phyloP scores from a whole-genome alignment of 1,140 invertebrate species.

The Diorhabda sublineata region DNA sequence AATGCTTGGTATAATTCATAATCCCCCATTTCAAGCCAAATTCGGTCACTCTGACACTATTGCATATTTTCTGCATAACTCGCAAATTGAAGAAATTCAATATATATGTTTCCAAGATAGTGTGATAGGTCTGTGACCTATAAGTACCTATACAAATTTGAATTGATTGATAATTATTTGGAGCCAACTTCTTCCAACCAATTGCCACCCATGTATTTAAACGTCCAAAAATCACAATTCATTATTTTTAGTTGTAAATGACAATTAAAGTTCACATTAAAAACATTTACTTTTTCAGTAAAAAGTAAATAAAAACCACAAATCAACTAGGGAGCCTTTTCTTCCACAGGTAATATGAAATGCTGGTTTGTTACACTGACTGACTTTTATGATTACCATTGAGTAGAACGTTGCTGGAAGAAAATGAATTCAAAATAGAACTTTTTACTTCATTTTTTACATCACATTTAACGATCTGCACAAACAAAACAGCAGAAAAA shows the following conservation, averaged over 20 bases:
- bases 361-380: neutral
- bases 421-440: neutral
- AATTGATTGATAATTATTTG: no score
- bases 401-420: neutral
- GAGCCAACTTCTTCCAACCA: no score
- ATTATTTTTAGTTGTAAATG: neutral
- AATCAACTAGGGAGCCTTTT: neutral
- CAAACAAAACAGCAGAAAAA: constrained; percentile 15
- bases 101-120: no score
- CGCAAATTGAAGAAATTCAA: no score
- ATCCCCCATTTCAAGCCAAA: constrained; percentile 36
- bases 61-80: constrained; percentile 25
- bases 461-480: neutral
- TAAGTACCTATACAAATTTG: no score
- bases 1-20: constrained; percentile 37
- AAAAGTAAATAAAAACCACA: neutral
- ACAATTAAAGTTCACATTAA: neutral
- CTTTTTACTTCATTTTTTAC: constrained; percentile 3
- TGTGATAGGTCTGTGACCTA: no score
- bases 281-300: neutral
- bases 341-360: no score
- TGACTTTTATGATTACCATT: neutral
- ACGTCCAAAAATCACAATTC: constrained; percentile 17
- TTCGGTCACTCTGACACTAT: constrained; percentile 18
- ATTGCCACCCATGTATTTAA: neutral